Conservation (phyloP, 2,113 vertebrate species). For the Tretioscincus oriximinensis region DNA sequence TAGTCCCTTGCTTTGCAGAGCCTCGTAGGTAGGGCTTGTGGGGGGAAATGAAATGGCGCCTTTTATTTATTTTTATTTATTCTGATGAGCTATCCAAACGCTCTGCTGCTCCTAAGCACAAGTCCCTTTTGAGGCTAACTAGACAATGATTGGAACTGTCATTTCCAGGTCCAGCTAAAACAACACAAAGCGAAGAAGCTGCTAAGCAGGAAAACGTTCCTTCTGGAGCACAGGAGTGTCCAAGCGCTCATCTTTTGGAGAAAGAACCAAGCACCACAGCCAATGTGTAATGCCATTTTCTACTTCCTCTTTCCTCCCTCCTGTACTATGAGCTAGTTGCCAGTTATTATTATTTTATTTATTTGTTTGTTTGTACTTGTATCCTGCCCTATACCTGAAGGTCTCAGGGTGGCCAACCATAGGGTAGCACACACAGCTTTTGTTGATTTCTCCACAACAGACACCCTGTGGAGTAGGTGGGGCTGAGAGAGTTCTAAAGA, state of each 20-base stretch:
- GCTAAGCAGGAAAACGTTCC: constrained; percentile 71
- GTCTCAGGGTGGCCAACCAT: too few species aligned
- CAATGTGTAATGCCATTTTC: fast-evolving
- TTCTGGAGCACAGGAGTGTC: constrained; percentile 78
- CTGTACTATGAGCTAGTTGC: too few species aligned
- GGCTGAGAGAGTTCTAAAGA: too few species aligned
- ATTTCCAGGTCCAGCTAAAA: constrained; percentile 65
- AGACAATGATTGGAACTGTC: not conserved
- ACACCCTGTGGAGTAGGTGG: too few species aligned
- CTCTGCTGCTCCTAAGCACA: not conserved
- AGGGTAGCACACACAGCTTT: too few species aligned
- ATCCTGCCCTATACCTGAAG: too few species aligned
- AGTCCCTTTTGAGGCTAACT: not conserved
- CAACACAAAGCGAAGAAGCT: constrained; percentile 67
- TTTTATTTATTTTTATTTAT: not conserved
- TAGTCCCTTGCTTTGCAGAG: not conserved
- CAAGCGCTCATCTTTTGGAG: constrained; percentile 70
- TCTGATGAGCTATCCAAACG: not conserved
- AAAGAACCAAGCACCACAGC: constrained; percentile 78
- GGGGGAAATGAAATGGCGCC: not conserved
- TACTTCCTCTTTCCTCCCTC: not conserved
- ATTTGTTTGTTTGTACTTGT: too few species aligned
- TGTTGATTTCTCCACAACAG: too few species aligned
- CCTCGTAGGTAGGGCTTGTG: not conserved
- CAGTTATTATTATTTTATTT: too few species aligned